Conservation (phyloP, 2,888 invertebrate genomes). For the Orthosia gracilis region DNA sequence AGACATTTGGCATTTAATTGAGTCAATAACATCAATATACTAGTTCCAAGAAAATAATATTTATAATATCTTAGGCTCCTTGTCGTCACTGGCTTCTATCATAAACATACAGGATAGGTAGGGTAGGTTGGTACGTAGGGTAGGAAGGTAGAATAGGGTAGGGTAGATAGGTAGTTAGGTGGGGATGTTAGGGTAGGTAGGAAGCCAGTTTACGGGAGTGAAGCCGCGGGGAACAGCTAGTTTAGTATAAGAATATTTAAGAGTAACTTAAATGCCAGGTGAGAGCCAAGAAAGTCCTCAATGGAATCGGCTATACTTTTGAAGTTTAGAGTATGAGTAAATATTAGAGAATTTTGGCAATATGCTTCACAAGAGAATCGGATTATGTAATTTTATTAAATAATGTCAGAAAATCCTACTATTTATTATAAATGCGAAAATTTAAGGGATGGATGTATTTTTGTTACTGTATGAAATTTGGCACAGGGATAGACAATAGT, state of each 20-base stretch:
- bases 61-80: background rate
- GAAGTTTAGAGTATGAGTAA: constrained; percentile 2
- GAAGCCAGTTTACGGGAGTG: no score
- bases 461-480: no score
- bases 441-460: no score
- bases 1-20: background rate
- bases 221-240: no score
- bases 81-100: background rate
- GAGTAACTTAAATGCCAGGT: constrained; percentile 9
- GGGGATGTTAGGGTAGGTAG: no score
- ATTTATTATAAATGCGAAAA: background rate
- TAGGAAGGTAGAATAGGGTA: no score
- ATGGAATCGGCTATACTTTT: constrained; percentile 8
- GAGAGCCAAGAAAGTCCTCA: constrained; percentile 23
- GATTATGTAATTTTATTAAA: background rate
- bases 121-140: no score
- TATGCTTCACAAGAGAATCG: background rate
- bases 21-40: background rate
- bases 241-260: constrained; percentile 18
- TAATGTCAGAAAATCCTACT: background rate
- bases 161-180: no score
- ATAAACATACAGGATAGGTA: no score
- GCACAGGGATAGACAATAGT: no score
- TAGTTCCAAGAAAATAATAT: background rate
- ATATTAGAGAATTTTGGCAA: constrained; percentile 23